phyloP scores from a whole-genome alignment of 1,140 invertebrate species.

The Lineus longissimus region DNA sequence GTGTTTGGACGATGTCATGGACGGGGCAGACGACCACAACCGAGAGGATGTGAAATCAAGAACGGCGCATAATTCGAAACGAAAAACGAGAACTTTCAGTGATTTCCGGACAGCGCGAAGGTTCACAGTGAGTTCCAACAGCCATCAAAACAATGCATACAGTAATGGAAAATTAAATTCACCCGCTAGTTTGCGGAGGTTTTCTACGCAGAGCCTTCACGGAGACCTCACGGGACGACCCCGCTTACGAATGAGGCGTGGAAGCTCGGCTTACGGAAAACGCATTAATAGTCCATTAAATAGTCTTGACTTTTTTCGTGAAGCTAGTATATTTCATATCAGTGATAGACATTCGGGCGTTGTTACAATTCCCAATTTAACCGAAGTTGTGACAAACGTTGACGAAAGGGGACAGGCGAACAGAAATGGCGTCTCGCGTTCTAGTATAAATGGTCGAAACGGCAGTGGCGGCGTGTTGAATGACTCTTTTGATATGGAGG shows the following conservation, averaged over 20 bases:
- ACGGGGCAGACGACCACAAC: not conserved
- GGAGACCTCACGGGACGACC: not conserved
- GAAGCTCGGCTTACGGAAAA: not conserved
- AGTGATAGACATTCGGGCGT: too few relatives aligned
- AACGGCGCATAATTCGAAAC: not conserved
- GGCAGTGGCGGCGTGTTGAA: too few relatives aligned
- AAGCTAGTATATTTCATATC: too few relatives aligned
- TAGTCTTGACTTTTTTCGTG: too few relatives aligned
- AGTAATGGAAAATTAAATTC: not conserved
- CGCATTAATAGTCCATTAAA: not conserved
- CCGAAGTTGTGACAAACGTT: too few relatives aligned
- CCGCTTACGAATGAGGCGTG: not conserved
- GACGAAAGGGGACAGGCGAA: too few relatives aligned
- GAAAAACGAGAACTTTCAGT: not conserved
- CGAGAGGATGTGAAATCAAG: not conserved
- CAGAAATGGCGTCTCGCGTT: too few relatives aligned
- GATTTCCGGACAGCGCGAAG: not conserved
- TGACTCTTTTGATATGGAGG: too few relatives aligned
- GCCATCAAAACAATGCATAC: not conserved
- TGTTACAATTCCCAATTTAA: too few relatives aligned
- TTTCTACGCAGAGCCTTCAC: not conserved
- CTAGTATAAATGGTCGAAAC: too few relatives aligned
- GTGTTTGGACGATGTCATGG: not conserved
- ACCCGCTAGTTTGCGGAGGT: not conserved
- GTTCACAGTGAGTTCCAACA: not conserved